Percentiles rank a stretch among this genome's conserved stretches.
These are phyloP conservation scores for Cancer borealis DNA, from an alignment of 2,888 invertebrate genomes.

Conservation along the genomic window DNA sequence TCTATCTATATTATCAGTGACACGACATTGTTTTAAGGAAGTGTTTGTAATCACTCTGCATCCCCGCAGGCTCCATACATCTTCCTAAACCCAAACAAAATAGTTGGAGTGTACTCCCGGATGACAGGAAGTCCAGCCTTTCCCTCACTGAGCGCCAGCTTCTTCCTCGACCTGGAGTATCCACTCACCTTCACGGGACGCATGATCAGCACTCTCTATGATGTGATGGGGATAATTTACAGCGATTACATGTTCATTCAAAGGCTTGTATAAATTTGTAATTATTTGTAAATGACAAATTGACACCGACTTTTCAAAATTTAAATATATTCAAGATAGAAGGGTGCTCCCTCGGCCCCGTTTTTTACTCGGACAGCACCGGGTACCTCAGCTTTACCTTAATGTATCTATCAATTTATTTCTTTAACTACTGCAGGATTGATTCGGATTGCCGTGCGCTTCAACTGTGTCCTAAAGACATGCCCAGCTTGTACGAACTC, in stretches of 20 bases:
- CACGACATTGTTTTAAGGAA: neutral
- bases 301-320: neutral
- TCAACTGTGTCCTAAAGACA: slow-evolving; percentile 35
- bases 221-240: neutral
- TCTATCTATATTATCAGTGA: neutral
- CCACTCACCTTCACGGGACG: slow-evolving; percentile 43
- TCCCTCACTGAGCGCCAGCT: slow-evolving; percentile 7
- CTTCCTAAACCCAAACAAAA: neutral
- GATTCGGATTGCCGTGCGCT: neutral
- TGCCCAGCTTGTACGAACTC: neutral
- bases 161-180: slow-evolving; percentile 9
- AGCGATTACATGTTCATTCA: neutral
- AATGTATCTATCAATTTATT: neutral
- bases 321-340: neutral
- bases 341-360: neutral
- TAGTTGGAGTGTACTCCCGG: neutral
- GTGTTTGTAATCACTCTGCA: neutral
- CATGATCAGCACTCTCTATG: neutral
- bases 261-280: neutral
- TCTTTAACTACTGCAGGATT: neutral
- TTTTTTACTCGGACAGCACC: no score
- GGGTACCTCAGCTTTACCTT: neutral
- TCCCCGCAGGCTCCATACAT: neutral
- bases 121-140: neutral
- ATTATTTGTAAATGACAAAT: neutral